Percentiles rank a stretch among this genome's conserved stretches.
Conservation (phyloP, 2,113 vertebrate species). For the Galeopterus variegatus region DNA sequence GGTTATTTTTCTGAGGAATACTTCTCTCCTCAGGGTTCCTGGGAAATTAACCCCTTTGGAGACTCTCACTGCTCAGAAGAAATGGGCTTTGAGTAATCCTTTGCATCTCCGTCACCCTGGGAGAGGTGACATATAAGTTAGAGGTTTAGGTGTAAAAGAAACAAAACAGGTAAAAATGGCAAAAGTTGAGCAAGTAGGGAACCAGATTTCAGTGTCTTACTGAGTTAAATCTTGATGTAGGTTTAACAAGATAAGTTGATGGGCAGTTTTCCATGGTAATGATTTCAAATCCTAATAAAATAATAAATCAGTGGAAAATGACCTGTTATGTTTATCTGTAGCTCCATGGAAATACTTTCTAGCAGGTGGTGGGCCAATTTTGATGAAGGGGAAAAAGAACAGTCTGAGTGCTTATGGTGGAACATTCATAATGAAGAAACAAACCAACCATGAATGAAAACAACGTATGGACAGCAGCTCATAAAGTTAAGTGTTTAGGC, state of each 20-base stretch:
- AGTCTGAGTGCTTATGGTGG: neutral
- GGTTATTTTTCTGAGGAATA: no score
- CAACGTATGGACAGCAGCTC: neutral
- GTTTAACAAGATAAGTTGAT: conserved; percentile 67
- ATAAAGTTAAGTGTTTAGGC: neutral
- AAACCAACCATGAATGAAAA: conserved; percentile 47
- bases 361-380: conserved; percentile 5
- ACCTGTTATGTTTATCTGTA: conserved; percentile 64
- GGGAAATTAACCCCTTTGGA: no score
- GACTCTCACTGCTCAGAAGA: no score
- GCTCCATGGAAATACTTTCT: conserved; percentile 27
- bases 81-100: no score
- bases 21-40: no score
- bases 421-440: conserved; percentile 64
- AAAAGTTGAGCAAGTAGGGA: conserved; percentile 13
- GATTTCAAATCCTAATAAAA: conserved; percentile 79
- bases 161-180: neutral
- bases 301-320: conserved; percentile 77
- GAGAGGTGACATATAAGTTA: neutral
- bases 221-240: conserved; percentile 69
- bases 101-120: no score
- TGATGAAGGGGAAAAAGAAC: conserved; percentile 54
- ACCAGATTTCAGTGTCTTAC: neutral
- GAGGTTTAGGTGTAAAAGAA: neutral
- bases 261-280: conserved; percentile 70